phyloP scores from a whole-genome alignment of 2,113 vertebrate species.

The Tetraodon nigroviridis region DNA sequence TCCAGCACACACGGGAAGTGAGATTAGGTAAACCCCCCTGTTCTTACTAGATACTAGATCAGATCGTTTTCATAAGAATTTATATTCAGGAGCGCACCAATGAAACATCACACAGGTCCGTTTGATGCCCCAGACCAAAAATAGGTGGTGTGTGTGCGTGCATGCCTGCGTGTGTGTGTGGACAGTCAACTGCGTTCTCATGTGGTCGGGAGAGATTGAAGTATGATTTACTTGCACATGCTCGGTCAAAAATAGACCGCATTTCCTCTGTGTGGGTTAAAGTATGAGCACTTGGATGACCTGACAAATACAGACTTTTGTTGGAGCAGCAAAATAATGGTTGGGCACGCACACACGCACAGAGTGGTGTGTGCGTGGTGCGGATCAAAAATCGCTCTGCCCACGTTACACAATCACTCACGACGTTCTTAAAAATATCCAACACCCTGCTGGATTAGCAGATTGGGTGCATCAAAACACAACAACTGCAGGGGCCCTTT shows the following conservation, averaged over 20 bases:
- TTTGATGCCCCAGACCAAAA: no score
- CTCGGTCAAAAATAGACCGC: slow-evolving; percentile 60
- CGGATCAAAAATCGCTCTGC: slow-evolving; percentile 6
- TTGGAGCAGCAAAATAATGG: slow-evolving; percentile 23
- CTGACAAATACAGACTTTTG: slow-evolving; percentile 36
- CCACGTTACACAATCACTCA: no score
- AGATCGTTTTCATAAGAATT: background rate
- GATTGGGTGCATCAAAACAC: slow-evolving; percentile 51
- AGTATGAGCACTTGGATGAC: slow-evolving; percentile 41
- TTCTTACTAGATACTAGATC: slow-evolving; percentile 11
- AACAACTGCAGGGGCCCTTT: slow-evolving; percentile 61
- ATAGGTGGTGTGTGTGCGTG: background rate
- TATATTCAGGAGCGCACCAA: no score
- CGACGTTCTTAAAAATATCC: no score
- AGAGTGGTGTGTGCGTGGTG: slow-evolving; percentile 6
- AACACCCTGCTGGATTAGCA: no score
- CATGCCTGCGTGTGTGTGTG: slow-evolving; percentile 14
- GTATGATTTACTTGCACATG: slow-evolving; percentile 64
- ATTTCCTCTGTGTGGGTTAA: slow-evolving; percentile 59
- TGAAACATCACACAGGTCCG: no score
- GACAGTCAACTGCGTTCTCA: slow-evolving; percentile 39
- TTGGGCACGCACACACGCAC: background rate
- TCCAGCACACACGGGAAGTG: slow-evolving; percentile 49
- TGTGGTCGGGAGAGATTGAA: slow-evolving; percentile 48
- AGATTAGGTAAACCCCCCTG: slow-evolving; percentile 52